phyloP scores from a whole-genome alignment of 2,888 invertebrate genomes.

The Amblyteles armatorius region DNA sequence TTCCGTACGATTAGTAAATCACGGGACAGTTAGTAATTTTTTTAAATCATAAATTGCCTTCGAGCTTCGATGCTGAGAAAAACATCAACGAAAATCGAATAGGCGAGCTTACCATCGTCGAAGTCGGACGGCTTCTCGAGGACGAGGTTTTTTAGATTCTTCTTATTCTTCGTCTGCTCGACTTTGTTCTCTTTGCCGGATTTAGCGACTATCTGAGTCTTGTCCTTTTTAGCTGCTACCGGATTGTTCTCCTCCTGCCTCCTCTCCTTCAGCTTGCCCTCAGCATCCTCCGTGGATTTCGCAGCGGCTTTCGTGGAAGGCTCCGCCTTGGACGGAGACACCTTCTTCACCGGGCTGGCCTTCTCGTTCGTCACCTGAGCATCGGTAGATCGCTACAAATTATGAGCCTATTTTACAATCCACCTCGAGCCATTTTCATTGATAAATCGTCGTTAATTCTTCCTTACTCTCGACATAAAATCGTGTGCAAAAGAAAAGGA shows the following conservation, averaged over 20 bases:
- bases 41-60: not conserved
- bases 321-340: constrained; percentile 7
- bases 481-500: not conserved
- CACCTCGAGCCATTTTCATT: not conserved
- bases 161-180: constrained; percentile 87
- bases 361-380: constrained; percentile 87
- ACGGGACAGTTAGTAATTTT: not conserved
- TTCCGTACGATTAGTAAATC: not conserved
- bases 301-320: constrained; percentile 86
- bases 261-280: constrained; percentile 85
- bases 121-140: constrained; percentile 90
- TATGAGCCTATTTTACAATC: not conserved
- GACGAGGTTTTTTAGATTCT: constrained; percentile 87
- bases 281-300: constrained; percentile 80
- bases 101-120: constrained; percentile 87
- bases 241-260: constrained; percentile 86
- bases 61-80: not conserved
- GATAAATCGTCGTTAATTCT: not conserved
- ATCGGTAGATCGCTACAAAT: constrained; percentile 88
- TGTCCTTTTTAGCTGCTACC: constrained; percentile 80
- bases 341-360: constrained; percentile 81
- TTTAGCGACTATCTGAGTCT: constrained; percentile 75
- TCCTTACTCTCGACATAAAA: not conserved
- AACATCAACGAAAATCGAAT: not conserved
- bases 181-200: constrained; percentile 85